These are phyloP conservation scores for Oxycera nigricornis DNA, from an alignment of 2,888 invertebrate species.

Conservation along the genomic window DNA sequence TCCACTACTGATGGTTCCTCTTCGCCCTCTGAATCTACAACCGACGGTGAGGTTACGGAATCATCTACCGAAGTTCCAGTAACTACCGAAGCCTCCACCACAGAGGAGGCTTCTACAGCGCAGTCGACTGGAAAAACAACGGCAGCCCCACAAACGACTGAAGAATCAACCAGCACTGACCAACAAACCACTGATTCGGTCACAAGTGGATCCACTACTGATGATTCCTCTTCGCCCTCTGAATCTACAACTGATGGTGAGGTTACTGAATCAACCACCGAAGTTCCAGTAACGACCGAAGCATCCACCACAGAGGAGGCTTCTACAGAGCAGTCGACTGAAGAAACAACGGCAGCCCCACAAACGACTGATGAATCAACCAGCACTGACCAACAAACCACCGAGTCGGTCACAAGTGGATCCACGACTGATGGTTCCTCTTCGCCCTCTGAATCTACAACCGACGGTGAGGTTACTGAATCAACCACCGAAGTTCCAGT, in stretches of 20 bases:
- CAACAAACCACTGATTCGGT: neutral
- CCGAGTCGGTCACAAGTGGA: neutral
- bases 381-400: neutral
- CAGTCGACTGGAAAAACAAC: neutral
- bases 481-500: neutral
- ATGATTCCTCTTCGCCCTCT: neutral
- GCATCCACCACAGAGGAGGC: no score
- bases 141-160: neutral
- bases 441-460: neutral
- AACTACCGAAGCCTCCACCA: neutral
- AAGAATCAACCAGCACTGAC: neutral
- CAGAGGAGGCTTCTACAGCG: neutral
- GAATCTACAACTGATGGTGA: neutral
- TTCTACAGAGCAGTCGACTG: no score
- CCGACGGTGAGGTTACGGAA: neutral
- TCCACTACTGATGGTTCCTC: neutral
- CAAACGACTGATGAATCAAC: no score
- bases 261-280: no score
- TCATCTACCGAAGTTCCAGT: neutral
- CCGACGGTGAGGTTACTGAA: neutral
- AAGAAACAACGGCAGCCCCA: no score
- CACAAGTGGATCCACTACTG: neutral
- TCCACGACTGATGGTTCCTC: neutral
- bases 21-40: neutral
- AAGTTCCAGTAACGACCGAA: no score